phyloP scores from a whole-genome alignment of 2,888 invertebrate genomes.

The Orthonychiurus folsomi region DNA sequence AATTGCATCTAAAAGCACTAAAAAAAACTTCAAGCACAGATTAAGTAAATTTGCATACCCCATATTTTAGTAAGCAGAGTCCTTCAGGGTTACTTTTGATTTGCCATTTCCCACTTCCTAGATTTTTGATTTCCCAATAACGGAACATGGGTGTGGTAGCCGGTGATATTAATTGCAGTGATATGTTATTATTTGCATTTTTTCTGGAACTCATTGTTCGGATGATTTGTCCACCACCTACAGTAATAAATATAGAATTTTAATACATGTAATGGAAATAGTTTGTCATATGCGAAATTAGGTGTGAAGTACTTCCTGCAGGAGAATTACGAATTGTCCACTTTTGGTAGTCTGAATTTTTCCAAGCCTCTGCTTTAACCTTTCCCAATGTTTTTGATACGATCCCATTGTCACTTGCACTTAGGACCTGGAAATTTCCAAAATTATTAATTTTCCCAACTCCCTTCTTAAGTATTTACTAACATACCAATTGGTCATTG shows the following conservation, averaged over 20 bases:
- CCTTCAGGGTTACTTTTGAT: constrained; percentile 6
- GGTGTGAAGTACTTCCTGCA: neutral
- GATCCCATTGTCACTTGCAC: neutral
- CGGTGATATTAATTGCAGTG: neutral
- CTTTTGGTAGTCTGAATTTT: neutral
- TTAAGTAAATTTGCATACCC: too few species aligned
- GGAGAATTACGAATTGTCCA: neutral
- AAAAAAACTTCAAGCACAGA: neutral
- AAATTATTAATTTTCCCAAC: neutral
- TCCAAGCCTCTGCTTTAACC: neutral
- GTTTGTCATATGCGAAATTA: too few species aligned
- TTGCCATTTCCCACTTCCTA: neutral
- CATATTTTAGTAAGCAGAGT: neutral
- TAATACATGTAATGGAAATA: too few species aligned
- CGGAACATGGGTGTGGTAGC: neutral
- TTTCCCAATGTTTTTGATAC: neutral
- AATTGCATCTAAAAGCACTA: neutral
- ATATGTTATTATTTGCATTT: constrained; percentile 2
- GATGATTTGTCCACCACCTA: neutral
- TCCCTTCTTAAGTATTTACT: neutral
- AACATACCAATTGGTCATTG: constrained; percentile 6
- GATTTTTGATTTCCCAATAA: constrained; percentile 2
- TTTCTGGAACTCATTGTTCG: neutral
- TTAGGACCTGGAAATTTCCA: constrained; percentile 6
- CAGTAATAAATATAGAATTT: neutral